Conservation (phyloP, 2,113 vertebrate species). For the Xiphophorus hellerii region DNA sequence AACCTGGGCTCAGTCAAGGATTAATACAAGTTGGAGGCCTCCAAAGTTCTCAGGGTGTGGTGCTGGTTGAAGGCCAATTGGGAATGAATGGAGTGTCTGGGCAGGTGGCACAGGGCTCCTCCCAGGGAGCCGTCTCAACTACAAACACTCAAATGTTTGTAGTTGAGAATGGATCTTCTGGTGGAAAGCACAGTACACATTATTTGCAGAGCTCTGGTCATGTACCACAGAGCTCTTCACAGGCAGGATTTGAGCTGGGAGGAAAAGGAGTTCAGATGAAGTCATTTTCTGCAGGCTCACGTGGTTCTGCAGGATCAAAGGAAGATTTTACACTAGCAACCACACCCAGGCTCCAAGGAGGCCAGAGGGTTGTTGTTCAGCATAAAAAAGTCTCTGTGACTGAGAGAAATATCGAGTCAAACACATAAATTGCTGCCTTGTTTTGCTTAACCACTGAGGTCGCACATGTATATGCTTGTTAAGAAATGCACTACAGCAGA, state of each 20-base stretch:
- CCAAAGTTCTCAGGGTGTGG: constrained; percentile 69
- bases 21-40: constrained; percentile 79
- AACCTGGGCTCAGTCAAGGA: constrained; percentile 82
- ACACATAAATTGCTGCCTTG: constrained; percentile 32
- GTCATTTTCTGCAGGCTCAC: constrained; percentile 29
- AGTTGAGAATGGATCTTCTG: constrained; percentile 53
- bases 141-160: constrained; percentile 52
- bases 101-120: constrained; percentile 28
- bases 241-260: constrained; percentile 33
- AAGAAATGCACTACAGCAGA: constrained; percentile 5
- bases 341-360: constrained; percentile 46
- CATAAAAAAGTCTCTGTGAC: constrained; percentile 70
- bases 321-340: constrained; percentile 36
- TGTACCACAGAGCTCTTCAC: constrained; percentile 14
- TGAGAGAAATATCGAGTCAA: constrained; percentile 67
- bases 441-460: background rate
- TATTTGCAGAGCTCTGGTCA: constrained; percentile 24
- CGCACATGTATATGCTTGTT: constrained; percentile 10
- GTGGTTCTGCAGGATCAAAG: constrained; percentile 37
- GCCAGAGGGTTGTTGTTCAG: constrained; percentile 67
- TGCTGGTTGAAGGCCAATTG: constrained; percentile 69
- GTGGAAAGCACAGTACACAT: constrained; percentile 27
- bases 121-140: constrained; percentile 38
- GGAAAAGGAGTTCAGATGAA: constrained; percentile 36
- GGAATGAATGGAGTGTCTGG: constrained; percentile 36